Conservation (phyloP, 2,113 vertebrate species). For the Microtus oregoni region DNA sequence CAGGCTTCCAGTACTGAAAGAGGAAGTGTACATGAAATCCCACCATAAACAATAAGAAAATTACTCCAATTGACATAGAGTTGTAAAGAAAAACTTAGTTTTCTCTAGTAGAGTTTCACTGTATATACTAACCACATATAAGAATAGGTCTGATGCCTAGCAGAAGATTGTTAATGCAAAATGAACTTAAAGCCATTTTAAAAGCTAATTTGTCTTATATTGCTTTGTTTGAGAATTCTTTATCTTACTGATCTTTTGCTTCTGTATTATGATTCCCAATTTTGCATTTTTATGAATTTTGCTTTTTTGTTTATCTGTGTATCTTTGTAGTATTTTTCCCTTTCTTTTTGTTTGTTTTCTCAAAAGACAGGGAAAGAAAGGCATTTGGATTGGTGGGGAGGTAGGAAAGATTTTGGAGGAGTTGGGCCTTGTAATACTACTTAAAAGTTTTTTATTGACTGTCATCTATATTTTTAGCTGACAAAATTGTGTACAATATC, state of each 20-base stretch:
- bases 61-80: neutral
- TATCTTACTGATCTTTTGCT: neutral
- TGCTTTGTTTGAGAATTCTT: neutral
- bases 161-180: neutral
- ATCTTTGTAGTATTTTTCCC: neutral
- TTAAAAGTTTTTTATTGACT: neutral
- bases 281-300: neutral
- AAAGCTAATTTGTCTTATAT: neutral
- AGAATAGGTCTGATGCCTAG: neutral
- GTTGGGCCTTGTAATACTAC: accelerated
- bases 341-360: neutral
- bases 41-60: neutral
- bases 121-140: neutral
- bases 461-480: neutral
- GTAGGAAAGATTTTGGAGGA: neutral
- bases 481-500: neutral
- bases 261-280: neutral
- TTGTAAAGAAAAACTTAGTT: neutral
- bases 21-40: neutral
- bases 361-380: neutral
- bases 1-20: neutral
- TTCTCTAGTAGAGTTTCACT: neutral
- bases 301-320: neutral
- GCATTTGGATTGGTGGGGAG: neutral
- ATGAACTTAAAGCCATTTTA: neutral